Conservation (phyloP, 2,797 vertebrate genomes). For the Myioborus melanocephalus region DNA sequence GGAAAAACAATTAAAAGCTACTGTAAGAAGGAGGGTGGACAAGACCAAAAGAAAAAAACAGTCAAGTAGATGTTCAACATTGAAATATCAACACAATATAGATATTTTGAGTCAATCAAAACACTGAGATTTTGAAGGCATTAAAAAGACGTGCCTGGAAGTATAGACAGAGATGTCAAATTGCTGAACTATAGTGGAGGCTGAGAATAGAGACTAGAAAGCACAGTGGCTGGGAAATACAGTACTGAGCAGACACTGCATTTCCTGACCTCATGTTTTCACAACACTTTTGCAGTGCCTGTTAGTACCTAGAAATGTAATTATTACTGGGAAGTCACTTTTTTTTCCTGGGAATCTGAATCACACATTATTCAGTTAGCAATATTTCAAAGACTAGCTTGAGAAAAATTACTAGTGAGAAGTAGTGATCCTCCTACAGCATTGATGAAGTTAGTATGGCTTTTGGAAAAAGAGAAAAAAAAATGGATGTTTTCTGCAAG, state of each 20-base stretch:
- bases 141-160: not conserved
- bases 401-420: not conserved
- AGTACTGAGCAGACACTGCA: not conserved
- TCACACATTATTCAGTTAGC: not conserved
- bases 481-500: not conserved
- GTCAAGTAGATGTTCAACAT: not conserved
- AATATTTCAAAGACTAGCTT: not conserved
- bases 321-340: conserved; percentile 7
- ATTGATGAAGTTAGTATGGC: not conserved
- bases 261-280: not conserved
- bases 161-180: not conserved
- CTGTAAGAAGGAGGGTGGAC: accelerated
- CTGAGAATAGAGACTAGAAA: not conserved
- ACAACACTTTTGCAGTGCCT: not conserved
- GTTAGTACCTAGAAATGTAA: not conserved
- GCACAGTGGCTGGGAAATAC: not conserved
- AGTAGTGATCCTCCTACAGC: not conserved
- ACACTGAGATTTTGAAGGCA: not conserved
- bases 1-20: not conserved
- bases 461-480: not conserved
- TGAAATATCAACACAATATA: not conserved
- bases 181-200: not conserved
- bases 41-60: not conserved
- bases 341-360: conserved; percentile 19
- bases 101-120: not conserved